Evolutionary conservation across 2,113 vertebrate species (phyloP), one percentile per base, ranked within the genome.

Genomic region (Seriola aureovittata): DNA sequence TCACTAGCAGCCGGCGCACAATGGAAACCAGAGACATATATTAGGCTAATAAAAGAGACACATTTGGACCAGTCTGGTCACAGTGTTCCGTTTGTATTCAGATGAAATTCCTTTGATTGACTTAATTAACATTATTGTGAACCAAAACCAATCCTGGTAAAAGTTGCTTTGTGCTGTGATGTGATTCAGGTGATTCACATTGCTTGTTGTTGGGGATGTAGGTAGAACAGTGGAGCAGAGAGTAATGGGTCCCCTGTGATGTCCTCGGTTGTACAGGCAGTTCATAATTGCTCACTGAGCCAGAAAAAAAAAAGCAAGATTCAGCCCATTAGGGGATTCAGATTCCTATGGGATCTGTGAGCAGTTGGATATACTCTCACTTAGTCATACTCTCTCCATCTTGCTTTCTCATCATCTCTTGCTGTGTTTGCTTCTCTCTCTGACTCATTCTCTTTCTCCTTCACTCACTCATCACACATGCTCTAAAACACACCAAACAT

Each of bases 241-340:
- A 72, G 48, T 74, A 84, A 80, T 64, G 13, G 64, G 52, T 84
- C 89, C 87, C 81, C 13, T 29, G 87, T 84, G 82, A 81, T 69
- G 55, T 68, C 75, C 74, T 83, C 66, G 21, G 58, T 80, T 64
- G 77, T 73, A 68, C 81, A 58, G 75, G 80, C 19, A 17, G 23
- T 88, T 86, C 77, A 86, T 63, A 89, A 75, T 63, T 40, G 73
- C 79, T 85, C 91, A 86, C 50, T 85, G 78, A 90, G 74, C 36
- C 87, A 82, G 81, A 90, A 88, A 82, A 88, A 82, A 73, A 86
- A 90, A 69, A 25, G 57, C 40, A 44, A 21, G 69, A 63, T 71
- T 78, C 57, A 62, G 60, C 77, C 83, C 88, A 60, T 92, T 62
- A 82, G 88, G 78, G 91, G 67, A 90, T 90, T 91, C 72, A 40